These are phyloP conservation scores for Mythimna ferrago DNA, from an alignment of 2,888 invertebrate genomes.

Conservation along the genomic window DNA sequence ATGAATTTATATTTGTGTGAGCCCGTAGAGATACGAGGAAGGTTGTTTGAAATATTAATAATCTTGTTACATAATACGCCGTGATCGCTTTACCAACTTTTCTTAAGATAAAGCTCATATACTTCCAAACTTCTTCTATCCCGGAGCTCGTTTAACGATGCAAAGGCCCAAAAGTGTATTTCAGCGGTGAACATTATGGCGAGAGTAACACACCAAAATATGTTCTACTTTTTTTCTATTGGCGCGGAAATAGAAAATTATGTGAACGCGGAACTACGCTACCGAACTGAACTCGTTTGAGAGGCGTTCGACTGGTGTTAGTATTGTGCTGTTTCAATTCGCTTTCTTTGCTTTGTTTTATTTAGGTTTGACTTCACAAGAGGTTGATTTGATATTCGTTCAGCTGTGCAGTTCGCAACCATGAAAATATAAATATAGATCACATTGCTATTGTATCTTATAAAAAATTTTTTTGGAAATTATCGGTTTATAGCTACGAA, in stretches of 20 bases:
- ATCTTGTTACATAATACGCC: constrained; percentile 28
- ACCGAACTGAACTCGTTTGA: constrained; percentile 63
- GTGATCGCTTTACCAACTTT: constrained; percentile 38
- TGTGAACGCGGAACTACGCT: constrained; percentile 62
- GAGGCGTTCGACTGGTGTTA: constrained; percentile 62
- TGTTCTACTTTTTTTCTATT: constrained; percentile 61
- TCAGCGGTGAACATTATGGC: constrained; percentile 34
- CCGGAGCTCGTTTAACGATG: constrained; percentile 45
- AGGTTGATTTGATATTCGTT: constrained; percentile 6
- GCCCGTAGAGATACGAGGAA: background rate
- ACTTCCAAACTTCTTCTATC: constrained; percentile 42
- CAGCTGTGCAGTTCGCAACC: background rate
- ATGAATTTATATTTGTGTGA: background rate
- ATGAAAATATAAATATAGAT: background rate
- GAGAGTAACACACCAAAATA: constrained; percentile 49
- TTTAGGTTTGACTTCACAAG: constrained; percentile 6
- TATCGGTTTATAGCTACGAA: background rate
- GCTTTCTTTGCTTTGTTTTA: constrained; percentile 40
- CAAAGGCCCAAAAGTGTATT: constrained; percentile 49
- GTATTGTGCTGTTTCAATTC: constrained; percentile 38
- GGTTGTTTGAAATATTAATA: constrained; percentile 42
- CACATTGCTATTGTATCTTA: too few species aligned
- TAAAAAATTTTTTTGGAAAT: too few species aligned
- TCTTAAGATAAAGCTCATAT: constrained; percentile 33
- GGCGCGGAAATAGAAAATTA: constrained; percentile 65